These are phyloP conservation scores for Lycocorax pyrrhopterus DNA, from an alignment of 2,113 vertebrate genomes.

Conservation along the genomic window DNA sequence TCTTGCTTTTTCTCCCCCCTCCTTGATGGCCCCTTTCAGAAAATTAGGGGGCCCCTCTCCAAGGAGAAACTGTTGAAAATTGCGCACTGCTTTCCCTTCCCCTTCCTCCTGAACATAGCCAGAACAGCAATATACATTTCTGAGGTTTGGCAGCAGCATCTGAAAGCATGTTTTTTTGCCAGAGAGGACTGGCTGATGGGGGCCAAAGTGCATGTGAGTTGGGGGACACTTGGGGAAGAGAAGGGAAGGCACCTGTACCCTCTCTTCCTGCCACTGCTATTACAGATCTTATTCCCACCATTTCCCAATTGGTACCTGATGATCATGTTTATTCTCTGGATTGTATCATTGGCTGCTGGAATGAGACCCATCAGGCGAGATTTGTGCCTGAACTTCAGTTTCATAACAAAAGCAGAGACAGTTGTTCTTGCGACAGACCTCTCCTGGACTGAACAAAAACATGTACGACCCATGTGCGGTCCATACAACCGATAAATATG, in stretches of 20 bases:
- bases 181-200: slow-evolving; percentile 54
- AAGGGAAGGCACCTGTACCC: slow-evolving; percentile 32
- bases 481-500: not conserved
- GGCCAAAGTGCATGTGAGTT: slow-evolving; percentile 46
- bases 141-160: slow-evolving; percentile 72
- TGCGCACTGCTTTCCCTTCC: slow-evolving; percentile 58
- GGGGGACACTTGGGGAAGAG: not conserved
- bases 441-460: slow-evolving; percentile 9
- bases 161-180: slow-evolving; percentile 59
- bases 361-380: not conserved
- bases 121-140: slow-evolving; percentile 74
- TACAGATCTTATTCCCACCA: not conserved
- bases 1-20: slow-evolving; percentile 4
- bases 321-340: not conserved
- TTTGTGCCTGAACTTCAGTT: slow-evolving; percentile 17
- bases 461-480: not conserved
- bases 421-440: slow-evolving; percentile 48
- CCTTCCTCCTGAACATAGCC: slow-evolving; percentile 65
- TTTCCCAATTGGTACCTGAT: not conserved
- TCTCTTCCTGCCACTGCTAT: not conserved
- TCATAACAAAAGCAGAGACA: slow-evolving; percentile 32
- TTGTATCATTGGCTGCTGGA: not conserved
- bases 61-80: slow-evolving; percentile 68
- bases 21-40: slow-evolving; percentile 62
- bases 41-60: slow-evolving; percentile 68